Percentiles rank a stretch among this genome's conserved stretches.
These are phyloP conservation scores for Halocaridina rubra DNA, from an alignment of 2,888 invertebrate genomes.

Conservation along the genomic window DNA sequence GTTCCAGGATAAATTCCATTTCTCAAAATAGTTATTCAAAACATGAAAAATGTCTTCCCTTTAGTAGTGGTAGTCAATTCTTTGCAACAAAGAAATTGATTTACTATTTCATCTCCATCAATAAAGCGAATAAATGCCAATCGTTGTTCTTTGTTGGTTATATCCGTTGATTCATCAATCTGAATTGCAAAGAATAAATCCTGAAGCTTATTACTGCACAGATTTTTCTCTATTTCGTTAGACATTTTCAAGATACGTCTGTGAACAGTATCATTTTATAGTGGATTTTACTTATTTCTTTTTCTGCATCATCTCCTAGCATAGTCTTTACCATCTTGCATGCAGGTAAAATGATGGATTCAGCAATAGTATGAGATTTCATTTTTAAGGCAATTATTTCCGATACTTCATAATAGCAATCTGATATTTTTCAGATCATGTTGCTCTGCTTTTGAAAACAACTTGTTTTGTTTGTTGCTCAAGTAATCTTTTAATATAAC, in stretches of 20 bases:
- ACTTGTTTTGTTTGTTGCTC: too few species aligned
- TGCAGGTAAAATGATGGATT: conserved; percentile 16
- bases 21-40: background rate
- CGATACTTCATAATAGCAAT: background rate
- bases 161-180: background rate
- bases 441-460: background rate
- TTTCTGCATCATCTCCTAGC: background rate
- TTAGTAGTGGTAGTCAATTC: background rate
- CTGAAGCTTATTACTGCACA: conserved; percentile 13
- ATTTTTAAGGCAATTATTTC: background rate
- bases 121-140: background rate
- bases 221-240: background rate
- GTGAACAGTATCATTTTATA: conserved; percentile 9
- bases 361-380: background rate
- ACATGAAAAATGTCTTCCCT: background rate
- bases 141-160: background rate
- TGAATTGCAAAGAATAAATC: background rate
- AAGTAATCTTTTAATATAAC: background rate
- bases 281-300: conserved; percentile 2
- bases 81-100: conserved; percentile 1
- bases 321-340: background rate
- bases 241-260: background rate
- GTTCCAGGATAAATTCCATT: background rate
- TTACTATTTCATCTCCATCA: background rate
- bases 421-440: background rate